A percentile compares a stretch with the other conserved stretches of the same genome.
phyloP scores from a whole-genome alignment of 1,140 invertebrate species.

The Hyposmocoma kahamanoa region DNA sequence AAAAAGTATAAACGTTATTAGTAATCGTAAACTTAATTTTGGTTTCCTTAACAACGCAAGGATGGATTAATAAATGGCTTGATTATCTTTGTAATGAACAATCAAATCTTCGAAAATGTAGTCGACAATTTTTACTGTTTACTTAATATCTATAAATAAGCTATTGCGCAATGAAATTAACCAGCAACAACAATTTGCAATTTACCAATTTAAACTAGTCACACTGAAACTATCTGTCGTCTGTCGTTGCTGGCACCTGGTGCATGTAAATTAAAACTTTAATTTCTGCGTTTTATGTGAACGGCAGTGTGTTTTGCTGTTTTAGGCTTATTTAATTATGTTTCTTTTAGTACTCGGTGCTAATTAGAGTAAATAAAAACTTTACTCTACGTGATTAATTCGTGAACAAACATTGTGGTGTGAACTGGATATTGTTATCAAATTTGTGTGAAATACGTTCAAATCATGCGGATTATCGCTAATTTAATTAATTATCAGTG shows the following conservation, averaged over 20 bases:
- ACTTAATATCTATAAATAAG: no score
- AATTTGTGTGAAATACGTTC: conserved; percentile 39
- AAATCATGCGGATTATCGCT: conserved; percentile 51
- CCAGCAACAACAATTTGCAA: no score
- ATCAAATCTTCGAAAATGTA: no score
- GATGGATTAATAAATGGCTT: no score
- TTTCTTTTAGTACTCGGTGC: conserved; percentile 11
- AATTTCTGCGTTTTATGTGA: conserved; percentile 11
- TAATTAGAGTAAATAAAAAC: neutral
- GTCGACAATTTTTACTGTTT: no score
- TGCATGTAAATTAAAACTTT: conserved; percentile 15
- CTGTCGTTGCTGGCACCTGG: conserved; percentile 26
- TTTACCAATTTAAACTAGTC: conserved; percentile 16
- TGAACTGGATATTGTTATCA: conserved; percentile 55
- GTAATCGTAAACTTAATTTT: no score
- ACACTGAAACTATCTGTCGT: conserved; percentile 34
- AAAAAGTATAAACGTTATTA: no score
- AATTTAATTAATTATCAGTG: conserved; percentile 28
- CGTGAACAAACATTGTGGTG: conserved; percentile 18
- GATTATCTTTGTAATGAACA: no score
- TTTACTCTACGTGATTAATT: neutral
- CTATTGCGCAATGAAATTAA: no score
- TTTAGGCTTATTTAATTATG: conserved; percentile 20
- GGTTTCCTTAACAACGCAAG: no score
- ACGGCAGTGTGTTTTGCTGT: conserved; percentile 14